Conservation (phyloP, 2,888 invertebrate genomes). For the Bimastos eiseni region DNA sequence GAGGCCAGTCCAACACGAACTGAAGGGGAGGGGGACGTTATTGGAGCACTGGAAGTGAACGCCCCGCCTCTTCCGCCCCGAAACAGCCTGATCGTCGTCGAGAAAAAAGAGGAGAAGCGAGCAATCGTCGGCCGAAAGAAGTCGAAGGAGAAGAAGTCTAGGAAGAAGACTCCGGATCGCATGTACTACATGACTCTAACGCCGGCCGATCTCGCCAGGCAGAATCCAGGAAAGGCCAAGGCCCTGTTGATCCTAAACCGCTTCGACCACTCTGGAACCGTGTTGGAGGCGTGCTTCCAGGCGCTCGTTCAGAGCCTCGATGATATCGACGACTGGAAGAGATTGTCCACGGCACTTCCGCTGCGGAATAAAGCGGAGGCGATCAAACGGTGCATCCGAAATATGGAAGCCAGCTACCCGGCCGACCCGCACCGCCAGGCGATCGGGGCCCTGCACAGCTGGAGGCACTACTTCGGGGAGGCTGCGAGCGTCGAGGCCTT, state of each 20-base stretch:
- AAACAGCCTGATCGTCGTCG: neutral
- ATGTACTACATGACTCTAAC: neutral
- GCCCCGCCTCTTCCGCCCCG: conserved; percentile 32
- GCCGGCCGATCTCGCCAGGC: neutral
- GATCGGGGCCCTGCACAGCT: conserved; percentile 38
- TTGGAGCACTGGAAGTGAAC: neutral
- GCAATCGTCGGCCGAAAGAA: neutral
- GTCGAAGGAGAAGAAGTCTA: neutral
- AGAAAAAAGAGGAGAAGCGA: neutral
- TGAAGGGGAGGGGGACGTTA: neutral
- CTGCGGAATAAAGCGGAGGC: conserved; percentile 32
- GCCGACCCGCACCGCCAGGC: conserved; percentile 39
- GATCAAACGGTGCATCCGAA: conserved; percentile 34
- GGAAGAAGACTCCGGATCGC: neutral
- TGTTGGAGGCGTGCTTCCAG: conserved; percentile 35
- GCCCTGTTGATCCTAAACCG: conserved; percentile 28
- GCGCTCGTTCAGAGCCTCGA: conserved; percentile 29
- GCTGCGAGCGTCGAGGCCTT: conserved; percentile 40
- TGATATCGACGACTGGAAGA: conserved; percentile 42
- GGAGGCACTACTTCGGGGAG: conserved; percentile 41
- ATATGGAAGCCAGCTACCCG: conserved; percentile 35
- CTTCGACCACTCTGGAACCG: conserved; percentile 32
- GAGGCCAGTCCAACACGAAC: neutral
- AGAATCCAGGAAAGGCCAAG: neutral
- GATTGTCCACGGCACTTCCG: conserved; percentile 42